Evolutionary conservation across 2,888 invertebrate genomes (phyloP), one percentile per base, ranked within the genome.

Genomic region (Xylota sylvarum): DNA sequence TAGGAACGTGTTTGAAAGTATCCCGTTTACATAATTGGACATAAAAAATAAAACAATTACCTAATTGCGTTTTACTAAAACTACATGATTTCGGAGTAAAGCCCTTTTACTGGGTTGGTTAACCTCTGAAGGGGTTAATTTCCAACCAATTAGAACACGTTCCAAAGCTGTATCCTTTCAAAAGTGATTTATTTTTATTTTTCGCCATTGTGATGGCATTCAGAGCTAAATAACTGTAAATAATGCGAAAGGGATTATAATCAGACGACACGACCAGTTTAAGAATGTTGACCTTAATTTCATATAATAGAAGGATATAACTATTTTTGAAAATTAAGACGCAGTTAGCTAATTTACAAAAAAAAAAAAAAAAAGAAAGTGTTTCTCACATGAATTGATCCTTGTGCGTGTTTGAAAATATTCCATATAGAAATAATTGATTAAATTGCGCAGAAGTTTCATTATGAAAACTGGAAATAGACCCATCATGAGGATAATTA

Each of bases 81-180:
- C 19, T 17, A 35, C 17, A 58, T 35, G 30, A 56, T 14, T 32
- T 56, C 14, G 56, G n/a, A 17, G 1, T 0, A 7, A 19, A 37
- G n/a, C 35, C 58, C n/a, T 58, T 58, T 58, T 58, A 19, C 17
- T 17, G 35, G 58, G 58, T 58, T 58, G 19, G 14, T 58, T 58
- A 58, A 32, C 35, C 56, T 35, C 9, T 14, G n/a, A 56, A 35
- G 32, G 12, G 10, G 35, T 10, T 35, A 58, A 37, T 58, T 58
- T 14, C 5, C 19, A 12, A 58, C 37, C 58, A 58, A 56, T 56
- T 56, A 35, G 17, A 7, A 35, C 6, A 32, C 30, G 27, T 32
- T n/a, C 14, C 3, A 37, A 5, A 32, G 58, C 9, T 30, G 14
- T 32, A n/a, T 30, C 5, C 23, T 14, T 7, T 30, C 30, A 7